Percentiles rank a stretch among this genome's conserved stretches.
These are phyloP conservation scores for Leistus spinibarbis DNA, from an alignment of 2,888 invertebrate genomes.

Conservation along the genomic window DNA sequence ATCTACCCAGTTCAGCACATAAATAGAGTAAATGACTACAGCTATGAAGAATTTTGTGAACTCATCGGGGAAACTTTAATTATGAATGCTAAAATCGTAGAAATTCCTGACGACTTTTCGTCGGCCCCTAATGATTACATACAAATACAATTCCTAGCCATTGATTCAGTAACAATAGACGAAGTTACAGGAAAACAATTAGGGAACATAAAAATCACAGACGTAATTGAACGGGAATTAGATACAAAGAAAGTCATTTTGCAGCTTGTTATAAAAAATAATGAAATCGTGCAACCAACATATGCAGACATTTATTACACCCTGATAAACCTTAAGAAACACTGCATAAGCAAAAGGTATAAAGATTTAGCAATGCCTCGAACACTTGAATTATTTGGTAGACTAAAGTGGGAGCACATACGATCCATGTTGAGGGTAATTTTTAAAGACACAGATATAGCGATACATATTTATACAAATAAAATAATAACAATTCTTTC, in stretches of 20 bases:
- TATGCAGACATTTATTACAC: neutral
- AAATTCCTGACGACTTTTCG: neutral
- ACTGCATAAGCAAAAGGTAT: neutral
- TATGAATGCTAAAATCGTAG: neutral
- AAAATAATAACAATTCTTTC: neutral
- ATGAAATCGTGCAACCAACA: neutral
- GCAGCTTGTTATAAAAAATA: neutral
- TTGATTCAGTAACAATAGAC: neutral
- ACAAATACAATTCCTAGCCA: neutral
- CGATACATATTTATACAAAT: neutral
- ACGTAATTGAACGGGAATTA: neutral
- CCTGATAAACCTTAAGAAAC: neutral
- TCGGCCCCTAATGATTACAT: neutral
- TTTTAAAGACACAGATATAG: slow-evolving; percentile 3
- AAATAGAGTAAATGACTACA: neutral
- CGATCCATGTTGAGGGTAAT: neutral
- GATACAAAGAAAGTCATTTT: neutral
- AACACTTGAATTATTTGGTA: neutral
- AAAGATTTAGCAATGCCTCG: neutral
- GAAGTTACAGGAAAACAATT: neutral
- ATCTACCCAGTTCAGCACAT: neutral
- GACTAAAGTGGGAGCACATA: neutral
- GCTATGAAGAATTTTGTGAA: neutral
- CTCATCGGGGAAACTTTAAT: neutral
- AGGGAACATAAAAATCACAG: neutral